Percentiles rank a stretch among this genome's conserved stretches.
phyloP scores from a whole-genome alignment of 2,113 vertebrate genomes.

The Marmota flaviventris region DNA sequence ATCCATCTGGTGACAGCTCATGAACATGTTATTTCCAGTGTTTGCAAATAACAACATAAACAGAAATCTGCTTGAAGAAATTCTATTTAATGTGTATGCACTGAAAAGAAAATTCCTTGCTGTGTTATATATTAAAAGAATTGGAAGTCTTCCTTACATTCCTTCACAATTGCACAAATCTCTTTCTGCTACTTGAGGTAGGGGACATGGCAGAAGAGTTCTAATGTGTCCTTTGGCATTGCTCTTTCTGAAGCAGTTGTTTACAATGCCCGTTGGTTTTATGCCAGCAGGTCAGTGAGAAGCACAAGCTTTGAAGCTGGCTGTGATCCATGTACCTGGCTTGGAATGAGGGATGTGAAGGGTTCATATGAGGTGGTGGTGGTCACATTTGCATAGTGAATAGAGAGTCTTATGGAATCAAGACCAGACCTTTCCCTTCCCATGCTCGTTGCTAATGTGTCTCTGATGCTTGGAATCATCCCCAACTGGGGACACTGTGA shows the following conservation, averaged over 20 bases:
- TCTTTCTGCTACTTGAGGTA: background rate
- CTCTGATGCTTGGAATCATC: background rate
- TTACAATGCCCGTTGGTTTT: conserved; percentile 15
- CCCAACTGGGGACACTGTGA: background rate
- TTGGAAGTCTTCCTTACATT: background rate
- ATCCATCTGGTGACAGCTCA: conserved; percentile 47
- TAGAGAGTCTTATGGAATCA: background rate
- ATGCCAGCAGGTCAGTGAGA: background rate
- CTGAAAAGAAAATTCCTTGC: conserved; percentile 3
- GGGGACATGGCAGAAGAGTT: background rate
- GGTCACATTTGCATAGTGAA: background rate
- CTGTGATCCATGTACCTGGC: background rate
- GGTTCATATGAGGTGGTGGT: background rate
- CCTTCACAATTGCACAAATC: background rate
- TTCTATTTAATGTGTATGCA: background rate
- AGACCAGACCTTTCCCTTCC: background rate
- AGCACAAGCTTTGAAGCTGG: background rate
- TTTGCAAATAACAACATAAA: conserved; percentile 65
- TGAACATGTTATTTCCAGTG: conserved; percentile 6
- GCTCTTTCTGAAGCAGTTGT: background rate
- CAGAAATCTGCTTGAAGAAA: conserved; percentile 38
- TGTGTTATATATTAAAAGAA: background rate
- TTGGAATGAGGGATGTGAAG: background rate
- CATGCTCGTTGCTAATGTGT: background rate
- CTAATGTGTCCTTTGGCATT: background rate